Evolutionary conservation across 2,888 invertebrate genomes (phyloP).

Genomic region (Tenthredo scrophulariae): DNA sequence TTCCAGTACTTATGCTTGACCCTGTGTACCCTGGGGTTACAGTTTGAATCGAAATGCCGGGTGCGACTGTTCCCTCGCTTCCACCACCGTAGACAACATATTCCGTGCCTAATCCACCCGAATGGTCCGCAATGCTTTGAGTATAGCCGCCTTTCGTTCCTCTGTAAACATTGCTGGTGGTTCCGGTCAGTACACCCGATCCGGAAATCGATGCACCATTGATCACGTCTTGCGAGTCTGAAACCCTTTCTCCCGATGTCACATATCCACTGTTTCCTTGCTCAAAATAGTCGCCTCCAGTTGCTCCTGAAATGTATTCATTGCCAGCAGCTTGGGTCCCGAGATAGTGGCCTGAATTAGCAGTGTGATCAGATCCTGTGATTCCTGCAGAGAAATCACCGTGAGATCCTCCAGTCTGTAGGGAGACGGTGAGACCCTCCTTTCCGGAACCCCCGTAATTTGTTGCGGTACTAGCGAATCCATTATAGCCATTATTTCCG

Average conservation of each 20-base stretch:
- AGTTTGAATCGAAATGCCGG: background rate
- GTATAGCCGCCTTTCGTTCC: background rate
- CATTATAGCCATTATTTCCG: background rate
- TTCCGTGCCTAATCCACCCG: background rate
- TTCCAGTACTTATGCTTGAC: background rate
- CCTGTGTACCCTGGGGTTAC: constrained; percentile 27
- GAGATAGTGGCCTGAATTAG: background rate
- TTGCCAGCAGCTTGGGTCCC: background rate
- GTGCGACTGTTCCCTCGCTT: background rate
- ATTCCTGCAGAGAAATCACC: background rate
- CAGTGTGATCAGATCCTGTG: background rate
- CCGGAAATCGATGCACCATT: constrained; percentile 11
- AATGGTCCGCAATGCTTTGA: background rate
- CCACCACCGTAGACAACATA: background rate
- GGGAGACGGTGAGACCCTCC: background rate
- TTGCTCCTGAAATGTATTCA: background rate
- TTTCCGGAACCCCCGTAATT: background rate
- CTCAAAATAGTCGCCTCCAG: background rate
- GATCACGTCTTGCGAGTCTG: constrained; percentile 37
- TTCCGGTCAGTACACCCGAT: background rate
- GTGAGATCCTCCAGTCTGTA: constrained; percentile 20
- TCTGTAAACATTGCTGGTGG: background rate
- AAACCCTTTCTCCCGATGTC: background rate
- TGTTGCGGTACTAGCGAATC: background rate
- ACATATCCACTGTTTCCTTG: background rate